phyloP scores from a whole-genome alignment of 2,113 vertebrate species.

The Electrona antarctica region DNA sequence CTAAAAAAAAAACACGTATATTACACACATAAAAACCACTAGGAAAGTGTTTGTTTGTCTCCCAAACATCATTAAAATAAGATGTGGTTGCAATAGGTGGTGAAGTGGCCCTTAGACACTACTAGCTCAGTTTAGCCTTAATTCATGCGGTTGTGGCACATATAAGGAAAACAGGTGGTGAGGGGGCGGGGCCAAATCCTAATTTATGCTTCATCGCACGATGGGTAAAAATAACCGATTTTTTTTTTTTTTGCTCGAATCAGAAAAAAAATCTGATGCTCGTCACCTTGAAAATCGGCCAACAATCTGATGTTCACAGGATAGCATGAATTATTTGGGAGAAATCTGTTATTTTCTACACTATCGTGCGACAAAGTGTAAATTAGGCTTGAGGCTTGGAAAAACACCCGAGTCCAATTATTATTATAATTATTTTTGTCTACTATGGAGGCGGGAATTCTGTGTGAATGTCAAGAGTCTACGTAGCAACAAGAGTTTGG shows the following conservation, averaged over 20 bases:
- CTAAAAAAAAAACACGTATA: too few species aligned
- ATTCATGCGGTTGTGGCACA: background rate
- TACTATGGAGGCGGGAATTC: conserved; percentile 15
- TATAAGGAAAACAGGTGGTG: background rate
- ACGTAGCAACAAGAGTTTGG: conserved; percentile 16
- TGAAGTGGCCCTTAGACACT: background rate
- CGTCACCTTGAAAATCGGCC: background rate
- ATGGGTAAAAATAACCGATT: background rate
- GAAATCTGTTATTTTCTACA: too few species aligned
- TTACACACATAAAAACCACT: too few species aligned
- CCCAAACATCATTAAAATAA: too few species aligned
- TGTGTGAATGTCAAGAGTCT: conserved; percentile 26
- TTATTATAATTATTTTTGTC: background rate
- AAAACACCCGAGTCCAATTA: background rate
- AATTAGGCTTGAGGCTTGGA: background rate
- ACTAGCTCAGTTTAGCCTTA: conserved; percentile 44
- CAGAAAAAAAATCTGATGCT: background rate
- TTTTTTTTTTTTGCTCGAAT: background rate
- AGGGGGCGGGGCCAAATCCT: background rate
- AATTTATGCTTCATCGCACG: too few species aligned
- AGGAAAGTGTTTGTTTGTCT: too few species aligned
- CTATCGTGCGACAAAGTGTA: too few species aligned
- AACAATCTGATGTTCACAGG: background rate
- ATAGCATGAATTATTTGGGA: too few species aligned
- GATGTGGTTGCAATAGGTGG: too few species aligned